Percentiles rank a stretch among this genome's conserved stretches.
Evolutionary conservation across 2,888 invertebrate genomes (phyloP).

Genomic region (Bruchidius siliquastri): DNA sequence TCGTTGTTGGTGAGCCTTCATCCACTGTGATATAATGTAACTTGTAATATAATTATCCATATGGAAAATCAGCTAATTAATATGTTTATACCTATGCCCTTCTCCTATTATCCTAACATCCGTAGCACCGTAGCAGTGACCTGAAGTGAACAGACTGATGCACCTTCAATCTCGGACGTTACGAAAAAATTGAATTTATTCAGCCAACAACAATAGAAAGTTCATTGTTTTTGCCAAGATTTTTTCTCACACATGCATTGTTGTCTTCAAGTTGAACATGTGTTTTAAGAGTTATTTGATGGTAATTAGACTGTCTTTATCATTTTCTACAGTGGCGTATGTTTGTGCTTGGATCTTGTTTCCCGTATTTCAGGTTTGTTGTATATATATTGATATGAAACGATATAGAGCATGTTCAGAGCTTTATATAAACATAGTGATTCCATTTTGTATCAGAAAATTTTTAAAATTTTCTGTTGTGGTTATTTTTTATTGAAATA

Average conservation of each 20-base stretch:
- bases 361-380: too few species aligned
- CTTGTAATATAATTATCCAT: too few species aligned
- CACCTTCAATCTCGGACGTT: background rate
- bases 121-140: background rate
- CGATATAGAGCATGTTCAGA: too few species aligned
- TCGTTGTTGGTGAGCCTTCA: too few species aligned
- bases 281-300: background rate
- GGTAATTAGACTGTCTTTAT: background rate
- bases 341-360: background rate
- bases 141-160: background rate
- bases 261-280: background rate
- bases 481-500: too few species aligned
- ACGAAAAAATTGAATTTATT: background rate
- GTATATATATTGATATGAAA: too few species aligned
- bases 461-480: too few species aligned
- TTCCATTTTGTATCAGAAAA: too few species aligned
- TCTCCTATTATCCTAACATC: background rate
- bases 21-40: too few species aligned
- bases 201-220: background rate
- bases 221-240: background rate
- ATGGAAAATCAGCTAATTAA: too few species aligned
- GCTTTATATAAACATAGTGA: too few species aligned
- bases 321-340: background rate
- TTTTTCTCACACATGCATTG: background rate
- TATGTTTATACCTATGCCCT: background rate